Evolutionary conservation across 2,113 vertebrate genomes (phyloP).

Genomic region (Scophthalmus maximus): DNA sequence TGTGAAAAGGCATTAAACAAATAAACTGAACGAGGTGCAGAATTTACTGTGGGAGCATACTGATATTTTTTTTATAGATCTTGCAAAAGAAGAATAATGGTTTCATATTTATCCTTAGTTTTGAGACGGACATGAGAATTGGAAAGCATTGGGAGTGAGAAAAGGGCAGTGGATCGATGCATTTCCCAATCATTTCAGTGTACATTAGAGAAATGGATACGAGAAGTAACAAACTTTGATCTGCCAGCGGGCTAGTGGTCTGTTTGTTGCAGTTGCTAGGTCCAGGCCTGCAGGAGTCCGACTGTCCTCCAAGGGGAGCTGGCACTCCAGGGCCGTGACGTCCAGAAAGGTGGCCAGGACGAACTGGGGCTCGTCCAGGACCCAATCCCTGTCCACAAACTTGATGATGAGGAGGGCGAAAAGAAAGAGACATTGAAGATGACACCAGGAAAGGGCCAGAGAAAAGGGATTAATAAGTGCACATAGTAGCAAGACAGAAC

Average conservation of each 20-base stretch:
- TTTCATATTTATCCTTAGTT: background rate
- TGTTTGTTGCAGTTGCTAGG: constrained; percentile 62
- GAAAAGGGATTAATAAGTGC: too few relatives aligned
- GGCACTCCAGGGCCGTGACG: constrained; percentile 82
- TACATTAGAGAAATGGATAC: background rate
- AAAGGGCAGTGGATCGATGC: too few relatives aligned
- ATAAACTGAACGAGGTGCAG: background rate
- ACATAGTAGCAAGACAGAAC: background rate
- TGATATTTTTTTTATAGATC: too few relatives aligned
- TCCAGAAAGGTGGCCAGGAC: constrained; percentile 81
- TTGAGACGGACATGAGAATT: background rate
- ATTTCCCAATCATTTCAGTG: background rate
- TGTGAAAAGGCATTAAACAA: constrained; percentile 17
- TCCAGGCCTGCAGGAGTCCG: constrained; percentile 54
- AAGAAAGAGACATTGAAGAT: background rate
- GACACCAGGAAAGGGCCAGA: background rate
- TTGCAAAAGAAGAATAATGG: background rate
- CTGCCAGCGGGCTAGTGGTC: constrained; percentile 86
- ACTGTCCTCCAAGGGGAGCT: constrained; percentile 79
- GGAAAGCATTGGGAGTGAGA: too few relatives aligned
- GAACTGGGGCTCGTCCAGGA: constrained; percentile 80
- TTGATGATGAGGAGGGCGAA: too few relatives aligned
- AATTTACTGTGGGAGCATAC: too few relatives aligned
- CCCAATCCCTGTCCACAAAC: constrained; percentile 83
- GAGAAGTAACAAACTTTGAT: constrained; percentile 85